Conservation (phyloP, 2,113 vertebrate species). For the Corythoichthys haematopterus region DNA sequence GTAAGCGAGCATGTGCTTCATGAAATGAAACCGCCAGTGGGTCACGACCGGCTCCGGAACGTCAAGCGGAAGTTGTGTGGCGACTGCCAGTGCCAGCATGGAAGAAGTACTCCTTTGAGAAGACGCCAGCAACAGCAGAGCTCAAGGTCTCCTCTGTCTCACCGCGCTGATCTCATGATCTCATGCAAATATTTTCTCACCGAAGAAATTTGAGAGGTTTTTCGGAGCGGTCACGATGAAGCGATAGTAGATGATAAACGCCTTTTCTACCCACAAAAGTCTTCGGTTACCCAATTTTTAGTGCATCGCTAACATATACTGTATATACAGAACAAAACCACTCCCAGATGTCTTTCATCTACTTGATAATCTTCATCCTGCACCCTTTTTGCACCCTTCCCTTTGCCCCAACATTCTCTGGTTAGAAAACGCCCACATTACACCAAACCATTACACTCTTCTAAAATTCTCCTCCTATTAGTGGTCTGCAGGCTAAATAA, state of each 20-base stretch:
- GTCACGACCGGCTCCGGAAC: not conserved
- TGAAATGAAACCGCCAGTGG: slow-evolving; percentile 30
- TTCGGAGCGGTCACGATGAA: slow-evolving; percentile 22
- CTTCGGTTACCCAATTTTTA: no score
- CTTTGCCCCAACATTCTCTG: not conserved
- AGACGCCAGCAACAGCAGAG: slow-evolving; percentile 64
- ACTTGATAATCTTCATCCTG: slow-evolving; percentile 26
- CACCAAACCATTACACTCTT: slow-evolving; percentile 16
- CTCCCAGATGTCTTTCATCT: slow-evolving; percentile 54
- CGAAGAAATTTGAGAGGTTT: slow-evolving; percentile 59
- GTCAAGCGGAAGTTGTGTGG: slow-evolving; percentile 40
- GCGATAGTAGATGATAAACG: slow-evolving; percentile 18
- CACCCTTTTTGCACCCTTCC: slow-evolving; percentile 15
- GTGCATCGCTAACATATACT: not conserved
- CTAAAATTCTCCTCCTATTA: slow-evolving; percentile 29
- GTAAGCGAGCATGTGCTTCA: no score
- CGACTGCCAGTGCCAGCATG: slow-evolving; percentile 40
- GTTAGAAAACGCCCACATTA: slow-evolving; percentile 26
- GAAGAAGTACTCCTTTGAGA: slow-evolving; percentile 62
- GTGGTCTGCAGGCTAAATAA: slow-evolving; percentile 8
- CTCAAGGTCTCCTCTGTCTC: slow-evolving; percentile 58
- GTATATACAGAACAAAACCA: slow-evolving; percentile 21
- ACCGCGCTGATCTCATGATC: slow-evolving; percentile 54
- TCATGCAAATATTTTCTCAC: slow-evolving; percentile 61
- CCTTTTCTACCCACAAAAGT: no score